Evolutionary conservation across 2,888 invertebrate species (phyloP), one percentile per base, ranked within the genome.

Genomic region (Luperina nickerlii): DNA sequence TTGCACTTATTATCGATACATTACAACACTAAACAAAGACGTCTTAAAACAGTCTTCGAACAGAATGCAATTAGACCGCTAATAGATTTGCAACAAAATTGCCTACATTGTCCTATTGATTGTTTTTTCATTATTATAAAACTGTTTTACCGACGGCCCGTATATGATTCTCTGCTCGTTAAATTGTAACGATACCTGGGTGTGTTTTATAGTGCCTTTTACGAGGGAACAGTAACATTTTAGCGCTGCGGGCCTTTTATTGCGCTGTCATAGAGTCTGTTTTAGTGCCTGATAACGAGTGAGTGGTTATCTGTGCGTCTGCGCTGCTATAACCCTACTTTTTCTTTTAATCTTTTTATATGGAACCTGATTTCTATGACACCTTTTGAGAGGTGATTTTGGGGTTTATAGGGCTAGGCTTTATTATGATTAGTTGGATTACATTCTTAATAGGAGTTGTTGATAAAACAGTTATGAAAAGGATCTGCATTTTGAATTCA

Each of bases 191-290:
- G 94, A 95, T 95, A 93, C 91, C 92, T 91, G 94, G 94, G 94
- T 93, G 94, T 94, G 94, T 96, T 95, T 96, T 96, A 96, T 96
- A 94, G 93, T 95, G 90, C 89, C 85, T 94, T 96, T 96, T 96
- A 96, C 94, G 96, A 94, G 92, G 90, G 93, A 94, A 92, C 94
- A 95, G 95, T 95, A 94, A 96, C 96, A 95, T 96, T 96, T 96
- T 96, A 96, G 96, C 96, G 96, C 95, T 96, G 97, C 96, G 96
- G 96, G 96, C 94, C 85, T 92, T 96, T 96, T 96, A 96, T 95
- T 93, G 91, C 94, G 90, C 93, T 95, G 94, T 95, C 96, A 95
- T 96, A 96, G 96, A 95, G 92, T 92, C 96, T 92, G 94, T 94
- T 96, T 96, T 96, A 96, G 95, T 95, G 92, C 87, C 95, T 95